phyloP scores from a whole-genome alignment of 2,797 vertebrate species.

The Poeciliopsis turneri region DNA sequence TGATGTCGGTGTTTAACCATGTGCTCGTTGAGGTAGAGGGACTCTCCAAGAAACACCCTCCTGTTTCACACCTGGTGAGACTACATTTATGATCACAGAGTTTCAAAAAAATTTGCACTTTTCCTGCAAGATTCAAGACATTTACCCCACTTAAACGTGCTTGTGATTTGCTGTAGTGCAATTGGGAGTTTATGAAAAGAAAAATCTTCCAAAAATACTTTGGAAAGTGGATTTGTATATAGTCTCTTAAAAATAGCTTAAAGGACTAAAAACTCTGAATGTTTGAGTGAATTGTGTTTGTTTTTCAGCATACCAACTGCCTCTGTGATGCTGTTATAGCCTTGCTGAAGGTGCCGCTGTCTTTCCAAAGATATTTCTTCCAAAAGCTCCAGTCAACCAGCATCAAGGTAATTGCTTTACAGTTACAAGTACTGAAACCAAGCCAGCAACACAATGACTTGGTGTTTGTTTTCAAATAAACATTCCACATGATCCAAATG shows the following conservation, averaged over 20 bases:
- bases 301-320: constrained; percentile 91
- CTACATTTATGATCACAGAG: neutral
- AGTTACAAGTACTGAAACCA: neutral
- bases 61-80: constrained; percentile 93
- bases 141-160: neutral
- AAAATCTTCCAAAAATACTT: neutral
- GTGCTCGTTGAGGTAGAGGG: constrained; percentile 94
- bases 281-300: constrained; percentile 15
- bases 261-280: neutral
- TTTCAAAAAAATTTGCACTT: neutral
- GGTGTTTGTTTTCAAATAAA: neutral
- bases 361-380: constrained; percentile 98
- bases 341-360: constrained; percentile 94
- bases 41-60: constrained; percentile 92
- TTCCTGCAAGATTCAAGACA: neutral
- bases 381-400: constrained; percentile 98
- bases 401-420: constrained; percentile 86
- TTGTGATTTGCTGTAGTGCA: neutral
- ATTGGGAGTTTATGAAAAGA: neutral
- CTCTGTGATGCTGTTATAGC: constrained; percentile 95
- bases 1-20: constrained; percentile 92
- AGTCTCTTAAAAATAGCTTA: neutral
- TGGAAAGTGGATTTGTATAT: neutral
- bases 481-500: neutral
- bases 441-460: neutral